These are phyloP conservation scores for Lymantria dispar DNA, from an alignment of 2,888 invertebrate species.

Conservation along the genomic window DNA sequence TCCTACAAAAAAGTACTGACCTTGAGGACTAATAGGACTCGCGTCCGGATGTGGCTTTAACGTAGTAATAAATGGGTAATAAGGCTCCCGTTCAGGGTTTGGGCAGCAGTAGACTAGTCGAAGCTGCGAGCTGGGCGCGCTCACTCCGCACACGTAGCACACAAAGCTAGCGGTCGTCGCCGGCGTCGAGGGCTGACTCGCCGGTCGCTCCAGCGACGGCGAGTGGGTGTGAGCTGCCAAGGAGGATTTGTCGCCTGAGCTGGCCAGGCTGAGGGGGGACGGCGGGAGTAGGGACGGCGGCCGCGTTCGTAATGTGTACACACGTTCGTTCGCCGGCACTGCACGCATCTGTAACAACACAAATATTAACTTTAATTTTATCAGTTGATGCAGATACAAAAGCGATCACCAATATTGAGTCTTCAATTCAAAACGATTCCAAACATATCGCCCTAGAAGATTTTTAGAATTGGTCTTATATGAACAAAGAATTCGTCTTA, in stretches of 20 bases:
- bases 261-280: conserved; percentile 71
- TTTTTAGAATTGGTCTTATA: too few species aligned
- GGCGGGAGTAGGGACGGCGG: conserved; percentile 83
- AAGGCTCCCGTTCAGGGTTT: conserved; percentile 93
- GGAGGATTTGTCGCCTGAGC: conserved; percentile 72
- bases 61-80: conserved; percentile 93
- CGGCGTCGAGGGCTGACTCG: conserved; percentile 46
- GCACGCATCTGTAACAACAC: conserved; percentile 82
- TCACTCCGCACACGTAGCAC: conserved; percentile 94
- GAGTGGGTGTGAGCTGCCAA: conserved; percentile 58
- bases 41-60: conserved; percentile 92
- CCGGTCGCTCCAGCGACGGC: conserved; percentile 55
- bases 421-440: too few species aligned
- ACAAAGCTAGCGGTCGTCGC: conserved; percentile 84
- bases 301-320: conserved; percentile 90
- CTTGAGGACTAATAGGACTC: conserved; percentile 94
- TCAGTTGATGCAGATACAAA: not conserved
- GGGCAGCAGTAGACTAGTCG: conserved; percentile 92
- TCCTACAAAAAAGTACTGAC: conserved; percentile 48
- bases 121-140: conserved; percentile 90
- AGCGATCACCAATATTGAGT: too few species aligned
- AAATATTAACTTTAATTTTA: not conserved
- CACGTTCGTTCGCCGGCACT: conserved; percentile 89
- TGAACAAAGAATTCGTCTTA: too few species aligned
- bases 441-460: too few species aligned